Base-by-base conservation (phyloP, 2,113 vertebrate genomes). In the Dipodomys ordii region DNA sequence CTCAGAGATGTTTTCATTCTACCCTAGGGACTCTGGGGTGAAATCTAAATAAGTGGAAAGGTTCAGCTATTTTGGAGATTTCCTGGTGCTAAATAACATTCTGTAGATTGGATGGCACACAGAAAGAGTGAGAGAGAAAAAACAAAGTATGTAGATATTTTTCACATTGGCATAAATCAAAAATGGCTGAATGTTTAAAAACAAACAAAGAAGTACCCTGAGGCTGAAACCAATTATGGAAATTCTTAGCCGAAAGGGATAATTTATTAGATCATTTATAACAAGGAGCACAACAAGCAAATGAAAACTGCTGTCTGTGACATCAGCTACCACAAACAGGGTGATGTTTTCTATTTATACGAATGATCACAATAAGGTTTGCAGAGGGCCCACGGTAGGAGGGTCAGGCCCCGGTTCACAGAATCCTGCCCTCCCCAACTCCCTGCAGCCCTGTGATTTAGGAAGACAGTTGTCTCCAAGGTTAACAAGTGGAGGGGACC, bases 1-100 rank as follows among this genome's bases (percentile, higher is more conserved):
- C 92, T 94, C 60, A 12, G 90, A 95, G 88, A 96, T 96, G 96
- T 96, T 97, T 97, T 97, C 94, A 82, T 96, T 93, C 92, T 94
- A 88, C 94, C 96, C 95, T 95, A 64, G 96, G 97, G 95, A 97
- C 92, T 96, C 82, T 83, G 90, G 85, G 91, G 96, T 96, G 88
- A 97, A 97, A 96, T 95, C 94, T 97, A 97, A 97, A 96, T 96
- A 96, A 94, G 93, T 97, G 95, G 93, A 95, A 97, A 96, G 88
- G n/a, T 95, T 96, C 90, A 91, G 96, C 96, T 97, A 97, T 96
- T 96, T 96, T 96, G 79, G 95, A 97, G 93, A 95, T 95, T 82
- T 95, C 88, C 90, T 87, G 88, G 88, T 62, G 76, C 85, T 92
- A 86, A 96, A 95, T 96, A 96, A 84, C 90, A 93, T 88, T 96